Evolutionary conservation across 2,888 invertebrate species (phyloP).

Genomic region (Synanthedon vespiformis): DNA sequence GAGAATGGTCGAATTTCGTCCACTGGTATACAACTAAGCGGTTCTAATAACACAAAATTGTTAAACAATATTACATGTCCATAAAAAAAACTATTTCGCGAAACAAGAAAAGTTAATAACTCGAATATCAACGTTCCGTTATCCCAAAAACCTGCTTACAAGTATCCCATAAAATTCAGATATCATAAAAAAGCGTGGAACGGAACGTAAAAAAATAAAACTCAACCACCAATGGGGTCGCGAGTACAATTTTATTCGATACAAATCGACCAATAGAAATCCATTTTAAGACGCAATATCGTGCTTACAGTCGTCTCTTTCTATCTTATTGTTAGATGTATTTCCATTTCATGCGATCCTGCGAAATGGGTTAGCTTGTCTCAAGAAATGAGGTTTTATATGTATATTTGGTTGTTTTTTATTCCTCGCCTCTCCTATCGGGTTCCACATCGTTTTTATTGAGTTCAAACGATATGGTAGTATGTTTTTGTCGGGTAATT

Average conservation of each 20-base stretch:
- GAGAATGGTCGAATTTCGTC: too few species aligned
- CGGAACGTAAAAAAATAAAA: slow-evolving; percentile 24
- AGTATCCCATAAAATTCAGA: slow-evolving; percentile 23
- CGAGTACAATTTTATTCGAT: slow-evolving; percentile 34
- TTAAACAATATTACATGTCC: neutral
- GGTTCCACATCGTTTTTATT: slow-evolving; percentile 12
- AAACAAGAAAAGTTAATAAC: slow-evolving; percentile 16
- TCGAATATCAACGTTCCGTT: slow-evolving; percentile 13
- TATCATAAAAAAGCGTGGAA: slow-evolving; percentile 17
- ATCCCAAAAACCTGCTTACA: slow-evolving; percentile 19
- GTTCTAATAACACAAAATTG: too few species aligned
- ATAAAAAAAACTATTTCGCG: neutral
- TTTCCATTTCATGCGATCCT: neutral
- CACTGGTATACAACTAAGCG: too few species aligned
- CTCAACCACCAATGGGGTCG: slow-evolving; percentile 23
- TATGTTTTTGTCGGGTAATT: slow-evolving; percentile 18
- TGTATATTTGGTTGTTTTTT: slow-evolving; percentile 3
- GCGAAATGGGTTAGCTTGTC: slow-evolving; percentile 1
- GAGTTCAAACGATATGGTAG: slow-evolving; percentile 13
- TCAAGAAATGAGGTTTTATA: slow-evolving; percentile 2
- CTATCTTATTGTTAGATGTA: neutral
- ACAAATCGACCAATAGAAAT: slow-evolving; percentile 44
- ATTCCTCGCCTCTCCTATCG: neutral
- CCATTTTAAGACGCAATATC: slow-evolving; percentile 1
- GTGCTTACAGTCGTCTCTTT: slow-evolving; percentile 1